Evolutionary conservation across 2,797 vertebrate species (phyloP).

Genomic region (Urocyon cinereoargenteus): DNA sequence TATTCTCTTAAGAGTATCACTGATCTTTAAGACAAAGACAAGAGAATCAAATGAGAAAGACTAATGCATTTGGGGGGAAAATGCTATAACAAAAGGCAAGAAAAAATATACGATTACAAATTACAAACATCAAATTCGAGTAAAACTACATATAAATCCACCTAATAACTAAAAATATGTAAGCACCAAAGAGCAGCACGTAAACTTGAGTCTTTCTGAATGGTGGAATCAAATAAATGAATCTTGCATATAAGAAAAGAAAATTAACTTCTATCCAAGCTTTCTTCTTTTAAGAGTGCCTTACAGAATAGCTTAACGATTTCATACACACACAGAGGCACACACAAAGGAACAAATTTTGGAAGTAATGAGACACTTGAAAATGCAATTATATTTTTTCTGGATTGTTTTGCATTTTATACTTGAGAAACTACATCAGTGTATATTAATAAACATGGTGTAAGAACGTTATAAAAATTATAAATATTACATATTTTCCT

Average conservation of each 20-base stretch:
- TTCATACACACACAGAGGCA: neutral
- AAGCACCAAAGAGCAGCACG: neutral
- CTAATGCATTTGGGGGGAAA: neutral
- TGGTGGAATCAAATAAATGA: neutral
- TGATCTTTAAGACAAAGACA: slow-evolving; percentile 1
- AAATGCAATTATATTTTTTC: neutral
- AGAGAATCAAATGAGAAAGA: neutral
- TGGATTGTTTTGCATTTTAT: slow-evolving; percentile 38
- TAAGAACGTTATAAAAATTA: neutral
- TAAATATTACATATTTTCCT: neutral
- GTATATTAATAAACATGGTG: neutral
- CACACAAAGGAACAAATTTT: neutral
- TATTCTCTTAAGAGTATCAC: neutral
- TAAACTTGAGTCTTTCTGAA: neutral
- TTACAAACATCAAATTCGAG: neutral
- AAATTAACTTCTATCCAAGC: slow-evolving; percentile 1
- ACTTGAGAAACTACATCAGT: neutral
- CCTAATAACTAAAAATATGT: neutral
- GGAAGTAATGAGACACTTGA: slow-evolving; percentile 25
- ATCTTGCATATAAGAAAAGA: neutral
- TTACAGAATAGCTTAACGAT: neutral
- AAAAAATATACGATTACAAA: slow-evolving; percentile 8
- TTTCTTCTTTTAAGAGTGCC: slow-evolving; percentile 23
- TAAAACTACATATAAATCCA: neutral
- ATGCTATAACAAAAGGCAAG: neutral